Evolutionary conservation across 2,888 invertebrate genomes (phyloP).

Genomic region (Glaucopsyche alexis): DNA sequence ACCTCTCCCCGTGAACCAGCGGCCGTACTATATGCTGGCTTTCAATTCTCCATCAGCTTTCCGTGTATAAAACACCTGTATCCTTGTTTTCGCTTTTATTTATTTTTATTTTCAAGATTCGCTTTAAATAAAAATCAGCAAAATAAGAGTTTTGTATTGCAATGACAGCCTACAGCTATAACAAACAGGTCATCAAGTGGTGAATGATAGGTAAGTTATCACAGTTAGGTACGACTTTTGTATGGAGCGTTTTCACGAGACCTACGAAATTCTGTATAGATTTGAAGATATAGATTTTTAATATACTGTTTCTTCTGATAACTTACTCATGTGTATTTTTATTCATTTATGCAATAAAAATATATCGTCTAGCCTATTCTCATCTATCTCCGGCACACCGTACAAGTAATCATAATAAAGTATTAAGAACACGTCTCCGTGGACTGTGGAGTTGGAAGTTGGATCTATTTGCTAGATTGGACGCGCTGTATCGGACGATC

Average conservation of each 20-base stretch:
- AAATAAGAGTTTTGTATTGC: background rate
- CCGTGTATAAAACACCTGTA: background rate
- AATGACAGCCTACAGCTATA: too few relatives aligned
- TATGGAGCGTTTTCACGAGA: too few relatives aligned
- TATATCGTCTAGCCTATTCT: background rate
- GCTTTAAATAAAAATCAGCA: background rate
- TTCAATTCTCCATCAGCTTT: background rate
- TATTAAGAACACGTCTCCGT: background rate
- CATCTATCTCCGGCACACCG: background rate
- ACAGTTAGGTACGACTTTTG: too few relatives aligned
- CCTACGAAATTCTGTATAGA: too few relatives aligned
- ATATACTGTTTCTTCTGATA: too few relatives aligned
- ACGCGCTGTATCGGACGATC: background rate
- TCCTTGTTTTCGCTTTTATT: background rate
- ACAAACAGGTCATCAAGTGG: too few relatives aligned
- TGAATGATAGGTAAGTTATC: too few relatives aligned
- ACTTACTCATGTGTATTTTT: too few relatives aligned
- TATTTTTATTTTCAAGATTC: constrained; percentile 1
- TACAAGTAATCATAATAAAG: constrained; percentile 1
- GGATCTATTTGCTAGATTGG: background rate
- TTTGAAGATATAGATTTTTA: too few relatives aligned
- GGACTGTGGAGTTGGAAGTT: background rate
- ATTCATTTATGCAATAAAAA: too few relatives aligned
- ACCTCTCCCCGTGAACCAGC: background rate
- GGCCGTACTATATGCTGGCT: background rate